phyloP scores from a whole-genome alignment of 2,113 vertebrate genomes.

The Spermophilus dauricus region DNA sequence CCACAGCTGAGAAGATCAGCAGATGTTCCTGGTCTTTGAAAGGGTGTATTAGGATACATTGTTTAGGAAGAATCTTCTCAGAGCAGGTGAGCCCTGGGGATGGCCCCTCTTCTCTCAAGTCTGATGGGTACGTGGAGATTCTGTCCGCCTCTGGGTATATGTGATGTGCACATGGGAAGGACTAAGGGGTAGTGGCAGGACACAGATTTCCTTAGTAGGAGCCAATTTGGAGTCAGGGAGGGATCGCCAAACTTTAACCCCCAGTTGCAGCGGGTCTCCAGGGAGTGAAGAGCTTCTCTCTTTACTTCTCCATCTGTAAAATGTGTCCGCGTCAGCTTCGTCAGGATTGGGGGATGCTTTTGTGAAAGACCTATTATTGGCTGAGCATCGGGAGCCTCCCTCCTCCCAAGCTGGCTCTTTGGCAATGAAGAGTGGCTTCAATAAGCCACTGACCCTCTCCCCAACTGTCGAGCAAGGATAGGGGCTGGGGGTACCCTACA shows the following conservation, averaged over 20 bases:
- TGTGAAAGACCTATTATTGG: background rate
- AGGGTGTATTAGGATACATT: background rate
- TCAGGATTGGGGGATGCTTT: background rate
- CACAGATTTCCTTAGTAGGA: background rate
- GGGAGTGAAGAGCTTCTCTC: background rate
- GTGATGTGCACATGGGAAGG: background rate
- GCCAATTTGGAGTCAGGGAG: background rate
- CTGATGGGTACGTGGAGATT: background rate
- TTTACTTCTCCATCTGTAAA: conserved; percentile 38
- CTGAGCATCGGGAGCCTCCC: background rate
- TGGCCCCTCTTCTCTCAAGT: background rate
- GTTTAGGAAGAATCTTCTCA: background rate
- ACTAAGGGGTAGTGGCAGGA: no score
- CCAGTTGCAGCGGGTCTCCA: background rate
- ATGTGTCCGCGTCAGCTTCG: background rate
- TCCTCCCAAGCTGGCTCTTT: background rate
- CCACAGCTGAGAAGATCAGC: background rate
- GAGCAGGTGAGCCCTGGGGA: background rate
- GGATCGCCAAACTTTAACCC: background rate
- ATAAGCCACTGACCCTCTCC: background rate
- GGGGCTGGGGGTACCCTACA: background rate
- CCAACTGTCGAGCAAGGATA: fast-evolving
- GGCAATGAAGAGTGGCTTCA: background rate
- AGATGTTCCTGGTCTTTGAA: background rate
- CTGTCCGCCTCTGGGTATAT: background rate